Percentiles rank a stretch among this genome's conserved stretches.
These are phyloP conservation scores for Piscicola geometra DNA, from an alignment of 2,888 invertebrate species.

Conservation along the genomic window DNA sequence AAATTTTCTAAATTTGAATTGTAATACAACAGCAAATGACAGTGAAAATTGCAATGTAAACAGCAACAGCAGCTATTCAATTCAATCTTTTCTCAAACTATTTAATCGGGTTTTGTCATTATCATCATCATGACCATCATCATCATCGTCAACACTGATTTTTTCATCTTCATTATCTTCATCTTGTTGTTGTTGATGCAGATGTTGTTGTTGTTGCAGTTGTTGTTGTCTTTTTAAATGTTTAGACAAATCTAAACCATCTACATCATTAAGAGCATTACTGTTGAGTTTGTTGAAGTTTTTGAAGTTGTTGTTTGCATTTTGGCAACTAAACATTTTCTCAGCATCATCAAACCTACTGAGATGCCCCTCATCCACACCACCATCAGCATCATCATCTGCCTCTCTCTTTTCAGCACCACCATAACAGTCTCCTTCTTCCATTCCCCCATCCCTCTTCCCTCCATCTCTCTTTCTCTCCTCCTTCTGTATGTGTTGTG, in stretches of 20 bases:
- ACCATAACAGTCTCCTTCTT: not conserved
- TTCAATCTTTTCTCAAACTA: too few relatives aligned
- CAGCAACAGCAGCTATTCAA: too few relatives aligned
- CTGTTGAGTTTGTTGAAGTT: not conserved
- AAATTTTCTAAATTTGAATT: too few relatives aligned
- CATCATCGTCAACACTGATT: too few relatives aligned
- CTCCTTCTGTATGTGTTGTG: constrained; percentile 67
- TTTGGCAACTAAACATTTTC: too few relatives aligned
- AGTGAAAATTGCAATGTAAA: too few relatives aligned
- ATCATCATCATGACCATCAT: too few relatives aligned
- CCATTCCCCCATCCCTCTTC: constrained; percentile 1
- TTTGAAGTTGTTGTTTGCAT: not conserved
- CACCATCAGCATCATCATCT: not conserved
- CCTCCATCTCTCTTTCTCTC: not conserved
- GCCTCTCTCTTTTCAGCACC: not conserved
- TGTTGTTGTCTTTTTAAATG: not conserved
- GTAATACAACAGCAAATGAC: too few relatives aligned
- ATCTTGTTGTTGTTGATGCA: constrained; percentile 1
- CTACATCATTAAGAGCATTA: not conserved
- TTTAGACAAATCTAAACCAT: not conserved
- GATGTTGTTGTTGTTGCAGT: not conserved
- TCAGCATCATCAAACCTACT: constrained; percentile 10
- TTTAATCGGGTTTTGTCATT: too few relatives aligned
- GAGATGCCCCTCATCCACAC: not conserved
- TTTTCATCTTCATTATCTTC: not conserved